Evolutionary conservation across 1,140 invertebrate genomes (phyloP), one percentile per base, ranked within the genome.

Genomic region (Drosophila ficusphila): DNA sequence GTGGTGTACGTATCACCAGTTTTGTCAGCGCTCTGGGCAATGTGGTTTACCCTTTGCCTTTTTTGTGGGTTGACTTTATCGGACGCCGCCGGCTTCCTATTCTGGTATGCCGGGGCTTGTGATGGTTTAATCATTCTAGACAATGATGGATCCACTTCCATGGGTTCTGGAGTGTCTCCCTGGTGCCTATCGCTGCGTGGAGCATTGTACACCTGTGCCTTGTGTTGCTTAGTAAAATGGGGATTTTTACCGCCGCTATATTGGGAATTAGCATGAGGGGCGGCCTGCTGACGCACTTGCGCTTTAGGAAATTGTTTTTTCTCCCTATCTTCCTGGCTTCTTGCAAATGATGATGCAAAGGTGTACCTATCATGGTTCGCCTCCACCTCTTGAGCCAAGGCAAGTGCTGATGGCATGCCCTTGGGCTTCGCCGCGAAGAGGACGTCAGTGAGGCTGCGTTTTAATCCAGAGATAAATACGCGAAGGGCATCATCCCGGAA

Each of bases 111-210:
- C 14, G 41, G 41, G 8, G 23, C 38, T 6, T 46, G 60, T 46
- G 60, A 31, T 29, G 29, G 48, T 21, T 62, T 29, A 1, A 52
- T 1, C 9, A 68, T 12, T 8, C 27, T 58, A 16, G 53, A 67
- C 16, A 67, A 21, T 12, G 31, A 58, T 46, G 64, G 53, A 21
- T 68, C 53, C 14, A 68, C 53, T 6, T 53, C 54, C 54, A 60
- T 68, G 14, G 54, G 54, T 25, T 44, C 64, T 7, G 33, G 48
- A 23, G 47, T 51, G 34, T n/a, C 21, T n/a, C 21, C 19, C 4
- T n/a, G 21, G 5, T 9, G 41, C 19, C 41, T 12, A 44, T 44
- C 23, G 23, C 6, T 14, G 23, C 23, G 41, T 25, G 19, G 18
- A 6, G n/a, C 39, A 42, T 8, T 4, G 9, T 11, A 18, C 1